Evolutionary conservation across 2,113 vertebrate species (phyloP), one percentile per base, ranked within the genome.

Genomic region (Elachura formosa): DNA sequence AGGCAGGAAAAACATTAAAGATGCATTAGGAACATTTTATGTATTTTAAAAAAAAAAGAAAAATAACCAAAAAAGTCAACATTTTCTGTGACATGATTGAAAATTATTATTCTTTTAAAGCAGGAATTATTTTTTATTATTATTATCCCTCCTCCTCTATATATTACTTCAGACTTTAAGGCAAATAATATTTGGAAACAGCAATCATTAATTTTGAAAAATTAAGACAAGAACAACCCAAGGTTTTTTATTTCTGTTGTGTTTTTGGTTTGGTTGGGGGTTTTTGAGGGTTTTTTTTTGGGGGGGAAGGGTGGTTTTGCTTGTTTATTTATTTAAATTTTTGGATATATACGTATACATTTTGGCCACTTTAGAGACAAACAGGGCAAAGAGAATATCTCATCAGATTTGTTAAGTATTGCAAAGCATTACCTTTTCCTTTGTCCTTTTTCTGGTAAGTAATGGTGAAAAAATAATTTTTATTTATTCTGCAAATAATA

Each of bases 1-100:
- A 67, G 45, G 40, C n/a, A 49, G 52, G 58, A 36, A 73, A 90
- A 90, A 38, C 28, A 79, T 87, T 48, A 90, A 86, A 85, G 26
- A 93, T 88, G 90, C 26, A 85, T 61, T 61, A 68, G 11, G 48
- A 56, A 59, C 19, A 16, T 33, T 74, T 54, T 62, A 81, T 63
- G 36, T n/a, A 62, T 94, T 80, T 94, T n/a, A n/a, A n/a, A n/a
- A 33, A 20, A 34, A 43, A 18, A 43, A 55, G 21, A 82, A 12
- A 9, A 14, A 26, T n/a, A n/a, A n/a, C n/a, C n/a, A 58, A 36
- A 4, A 45, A 43, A 43, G n/a, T n/a, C n/a, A n/a, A n/a, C n/a
- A n/a, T n/a, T 41, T 82, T 38, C 15, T 28, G 46, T 29, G 11
- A 28, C 12, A 11, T 34, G 23, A 6, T 22, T 79, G 26, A 49